phyloP scores from a whole-genome alignment of 2,888 invertebrate genomes.

The Scaptomyza polygonia region DNA sequence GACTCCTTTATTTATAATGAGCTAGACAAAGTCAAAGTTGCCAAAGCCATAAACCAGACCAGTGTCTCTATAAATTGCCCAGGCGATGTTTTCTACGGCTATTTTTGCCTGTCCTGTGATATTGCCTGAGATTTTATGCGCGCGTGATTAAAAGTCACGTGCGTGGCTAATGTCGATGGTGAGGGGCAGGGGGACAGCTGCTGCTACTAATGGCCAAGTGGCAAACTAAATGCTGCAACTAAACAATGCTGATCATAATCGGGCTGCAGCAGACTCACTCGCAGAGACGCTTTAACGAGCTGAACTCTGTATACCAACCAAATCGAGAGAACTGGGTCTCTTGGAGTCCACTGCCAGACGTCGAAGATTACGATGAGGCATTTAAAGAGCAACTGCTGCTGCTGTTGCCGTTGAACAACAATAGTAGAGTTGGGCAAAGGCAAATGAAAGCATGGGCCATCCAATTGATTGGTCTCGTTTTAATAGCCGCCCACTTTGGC shows the following conservation, averaged over 20 bases:
- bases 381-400: constrained; percentile 42
- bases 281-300: constrained; percentile 61
- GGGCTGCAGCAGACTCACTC: constrained; percentile 8
- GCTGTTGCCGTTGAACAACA: constrained; percentile 50
- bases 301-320: constrained; percentile 22
- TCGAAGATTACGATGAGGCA: constrained; percentile 16
- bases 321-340: constrained; percentile 33
- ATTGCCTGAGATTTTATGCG: constrained; percentile 66
- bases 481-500: constrained; percentile 50
- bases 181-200: constrained; percentile 13
- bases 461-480: constrained; percentile 69
- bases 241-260: constrained; percentile 77
- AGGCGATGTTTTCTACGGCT: constrained; percentile 24
- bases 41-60: constrained; percentile 55
- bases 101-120: constrained; percentile 40
- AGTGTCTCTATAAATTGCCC: constrained; percentile 56
- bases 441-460: constrained; percentile 47
- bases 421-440: constrained; percentile 30
- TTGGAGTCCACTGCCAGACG: neutral
- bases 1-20: constrained; percentile 47
- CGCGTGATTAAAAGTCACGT: constrained; percentile 81
- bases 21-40: constrained; percentile 48
- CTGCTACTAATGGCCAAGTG: constrained; percentile 66
- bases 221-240: constrained; percentile 41
- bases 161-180: constrained; percentile 61